Evolutionary conservation across 2,113 vertebrate genomes (phyloP), one percentile per base, ranked within the genome.

Genomic region (Dromas ardeola): DNA sequence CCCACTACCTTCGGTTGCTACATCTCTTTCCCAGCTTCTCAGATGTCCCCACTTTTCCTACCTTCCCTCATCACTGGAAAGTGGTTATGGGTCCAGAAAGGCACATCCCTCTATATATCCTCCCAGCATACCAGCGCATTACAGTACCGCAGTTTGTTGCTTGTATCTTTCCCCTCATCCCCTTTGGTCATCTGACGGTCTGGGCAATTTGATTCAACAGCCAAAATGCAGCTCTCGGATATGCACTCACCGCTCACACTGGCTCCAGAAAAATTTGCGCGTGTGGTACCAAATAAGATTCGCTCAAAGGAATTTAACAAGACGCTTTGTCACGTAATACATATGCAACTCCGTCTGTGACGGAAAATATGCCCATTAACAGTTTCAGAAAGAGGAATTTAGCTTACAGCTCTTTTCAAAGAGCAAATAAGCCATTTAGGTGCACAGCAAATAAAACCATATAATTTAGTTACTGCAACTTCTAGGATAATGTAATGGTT

Each of bases 1-100:
- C 92, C 94, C 93, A 94, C 91, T 87, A 50, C 26, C 79, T 94
- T 72, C 74, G 53, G 81, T 93, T 97, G 92, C 95, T 93, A 74
- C 88, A 92, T 86, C 88, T 92, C 71, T 84, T 84, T 80, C 70
- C 86, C 94, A 73, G 84, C 45, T 58, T 93, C 71, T 50, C 58
- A 69, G 34, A 14, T 23, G 43, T 36, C 36, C 29, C n/a, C 70
- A 11, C 66, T 86, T 91, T 93, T 42, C 65, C n/a, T 59, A 45
- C 52, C 42, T 94, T 83, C 83, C 74, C 78, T 50, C 45, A 36
- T 52, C 15, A 1, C 70, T 82, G 78, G 58, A 5, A 62, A 73
- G 61, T 34, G n/a, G 42, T 19, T 87, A 6, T 52, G 34, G 65
- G 17, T 69, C 63, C 81, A 56, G 63, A 77, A 90, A 81, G 45